Conservation (phyloP, 1,140 invertebrate species). For the Orchestia grillus region DNA sequence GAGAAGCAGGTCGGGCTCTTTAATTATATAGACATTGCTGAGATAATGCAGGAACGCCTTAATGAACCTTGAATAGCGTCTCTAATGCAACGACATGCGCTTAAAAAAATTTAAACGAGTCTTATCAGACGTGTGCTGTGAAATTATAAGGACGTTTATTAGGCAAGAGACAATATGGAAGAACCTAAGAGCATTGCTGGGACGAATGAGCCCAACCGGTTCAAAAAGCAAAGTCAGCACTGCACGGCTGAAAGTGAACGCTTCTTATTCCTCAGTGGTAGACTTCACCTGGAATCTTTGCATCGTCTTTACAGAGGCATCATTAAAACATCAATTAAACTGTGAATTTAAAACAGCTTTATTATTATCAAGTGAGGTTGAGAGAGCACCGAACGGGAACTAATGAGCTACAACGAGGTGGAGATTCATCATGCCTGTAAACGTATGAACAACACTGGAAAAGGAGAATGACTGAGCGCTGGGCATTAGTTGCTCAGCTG, state of each 20-base stretch:
- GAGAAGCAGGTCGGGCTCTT: not conserved
- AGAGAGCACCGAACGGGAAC: not conserved
- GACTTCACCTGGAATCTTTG: not conserved
- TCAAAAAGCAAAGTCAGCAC: not conserved
- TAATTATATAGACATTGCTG: not conserved
- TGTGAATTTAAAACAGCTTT: not conserved
- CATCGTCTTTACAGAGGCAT: slow-evolving; percentile 13
- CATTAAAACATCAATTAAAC: not conserved
- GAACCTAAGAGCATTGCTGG: not conserved
- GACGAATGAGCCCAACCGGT: not conserved
- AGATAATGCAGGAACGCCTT: not conserved
- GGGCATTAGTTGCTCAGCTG: not conserved
- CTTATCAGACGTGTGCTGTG: slow-evolving; percentile 22
- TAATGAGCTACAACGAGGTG: not conserved
- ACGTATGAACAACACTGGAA: not conserved
- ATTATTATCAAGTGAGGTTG: not conserved
- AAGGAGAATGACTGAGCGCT: not conserved
- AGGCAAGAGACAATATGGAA: not conserved
- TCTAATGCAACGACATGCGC: slow-evolving; percentile 28
- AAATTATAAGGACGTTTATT: slow-evolving; percentile 53
- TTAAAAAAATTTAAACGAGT: slow-evolving; percentile 4
- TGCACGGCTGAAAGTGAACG: not conserved
- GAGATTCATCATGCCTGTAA: not conserved
- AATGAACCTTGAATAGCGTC: not conserved
- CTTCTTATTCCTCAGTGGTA: not conserved